Conservation (phyloP, 1,140 invertebrate genomes). For the Temnothorax curvispinosus region DNA sequence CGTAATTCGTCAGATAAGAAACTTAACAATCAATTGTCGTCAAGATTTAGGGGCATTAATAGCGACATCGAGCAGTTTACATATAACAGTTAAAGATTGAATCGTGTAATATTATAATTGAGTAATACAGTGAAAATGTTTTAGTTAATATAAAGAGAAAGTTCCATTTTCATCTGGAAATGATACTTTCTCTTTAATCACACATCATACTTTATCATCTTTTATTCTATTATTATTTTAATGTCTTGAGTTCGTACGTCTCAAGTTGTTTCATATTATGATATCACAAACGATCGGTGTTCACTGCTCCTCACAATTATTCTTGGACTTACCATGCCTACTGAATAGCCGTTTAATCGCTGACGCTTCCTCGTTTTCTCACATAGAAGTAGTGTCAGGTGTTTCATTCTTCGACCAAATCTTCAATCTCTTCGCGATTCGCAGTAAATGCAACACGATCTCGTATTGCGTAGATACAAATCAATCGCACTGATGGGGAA, state of each 20-base stretch:
- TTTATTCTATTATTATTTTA: conserved; percentile 5
- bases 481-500: neutral
- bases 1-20: neutral
- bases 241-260: neutral
- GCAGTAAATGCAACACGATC: neutral
- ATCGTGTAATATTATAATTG: conserved; percentile 11
- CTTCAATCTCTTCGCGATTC: neutral
- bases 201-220: neutral
- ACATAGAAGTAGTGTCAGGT: neutral
- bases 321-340: neutral
- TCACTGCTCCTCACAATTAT: conserved; percentile 9
- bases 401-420: neutral
- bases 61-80: neutral
- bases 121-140: neutral
- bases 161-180: conserved; percentile 4
- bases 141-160: neutral
- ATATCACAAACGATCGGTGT: neutral
- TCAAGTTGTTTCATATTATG: neutral
- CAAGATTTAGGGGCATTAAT: neutral
- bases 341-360: neutral
- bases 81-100: conserved; percentile 6
- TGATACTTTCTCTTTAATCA: conserved; percentile 13
- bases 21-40: neutral
- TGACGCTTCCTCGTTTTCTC: neutral
- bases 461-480: neutral